Base-by-base conservation (phyloP, 64 coral and sea anemone species). In the Anthopleura sola region DNA sequence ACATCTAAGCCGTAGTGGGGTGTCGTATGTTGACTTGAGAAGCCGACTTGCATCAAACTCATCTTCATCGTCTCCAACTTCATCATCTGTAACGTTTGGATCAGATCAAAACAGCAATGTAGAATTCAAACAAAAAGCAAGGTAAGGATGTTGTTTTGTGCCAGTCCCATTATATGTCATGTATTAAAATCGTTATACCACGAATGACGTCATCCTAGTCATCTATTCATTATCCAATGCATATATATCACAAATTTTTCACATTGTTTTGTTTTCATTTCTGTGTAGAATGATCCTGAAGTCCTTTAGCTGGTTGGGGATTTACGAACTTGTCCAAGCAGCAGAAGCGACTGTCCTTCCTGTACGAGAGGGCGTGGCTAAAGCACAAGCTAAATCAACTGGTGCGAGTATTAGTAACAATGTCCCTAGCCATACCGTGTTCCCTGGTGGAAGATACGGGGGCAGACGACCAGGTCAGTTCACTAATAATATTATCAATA, bases 321-420 rank as follows among this genome's bases (percentile, higher is more conserved):
- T 92, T 14, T 60, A 95, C 33, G 90, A 92, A 51, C 90, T 95
- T 44, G 78, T 92, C n/a, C 86, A 95, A 57, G 86, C 90, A 54
- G 90, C 94, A 33, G 94, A 95, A 33, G 94, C 94, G 3, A 92
- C 94, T 16, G 91, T 95, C n/a, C 51, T 95, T 24, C 94, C 94
- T 46, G 94, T 95, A 21, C 83, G 94, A 38, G 94, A 89, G 51
- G 94, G 94, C n/a, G 94, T 95, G 36, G 90, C 90, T 50, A 95
- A 95, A 89, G 88, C 94, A 23, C 94, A 95, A 84, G 84, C 91
- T 24, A 86, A 89, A n/a, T 92, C 94, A 20, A 92, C 94, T 51
- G 90, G 94, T 12, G 87, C 90, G 12, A 92, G 86, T 38, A 84
- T 92, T 2, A 95, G 90, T 29, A 95, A 92, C 37, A 95, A 78